Evolutionary conservation across 2,888 invertebrate genomes (phyloP), one percentile per base, ranked within the genome.

Genomic region (Cancer borealis): DNA sequence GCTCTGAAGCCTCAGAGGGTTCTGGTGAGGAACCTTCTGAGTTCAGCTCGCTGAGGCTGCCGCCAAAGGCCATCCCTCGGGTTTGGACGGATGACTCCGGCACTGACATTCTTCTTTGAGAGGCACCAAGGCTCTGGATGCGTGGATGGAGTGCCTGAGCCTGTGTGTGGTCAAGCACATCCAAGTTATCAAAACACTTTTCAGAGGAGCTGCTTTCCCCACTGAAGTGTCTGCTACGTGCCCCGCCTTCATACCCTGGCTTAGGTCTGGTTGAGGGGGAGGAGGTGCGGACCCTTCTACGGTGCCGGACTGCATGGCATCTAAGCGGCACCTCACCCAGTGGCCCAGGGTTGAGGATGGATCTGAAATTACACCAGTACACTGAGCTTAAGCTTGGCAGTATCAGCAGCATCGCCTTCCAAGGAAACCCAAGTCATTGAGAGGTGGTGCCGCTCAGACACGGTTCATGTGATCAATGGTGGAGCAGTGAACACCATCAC

Each of bases 181-280:
- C 84, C 30, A 30, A 30, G 17, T 84, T 26, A 8, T 79, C 84
- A 39, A 10, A 30, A 10, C 10, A 30, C 2, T 84, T 30, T 39
- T 84, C 84, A 2, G 26, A 84, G 39, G 39, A 12, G 17, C 6
- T 39, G 39, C 30, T 84, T 8, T 39, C 84, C 10, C 84, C 84
- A 39, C 84, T 84, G 39, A 39, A 84, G 84, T 84, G 84, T 17
- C 84, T 84, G 39, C 84, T 84, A 4, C 84, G 84, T 30, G 84
- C 84, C 73, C 21, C 6, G 4, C 84, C 30, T 14, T 30, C 39
- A 21, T 39, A 10, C 30, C 30, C 84, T 17, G 84, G 3, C 39
- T 39, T 39, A 12, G 8, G 84, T 10, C 4, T 39, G 39, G 12
- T 14, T 39, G 84, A 14, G 84, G 39, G 84, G 84, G 84, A 39